Conservation (phyloP, 2,113 vertebrate genomes). For the Atherinomorus stipes region DNA sequence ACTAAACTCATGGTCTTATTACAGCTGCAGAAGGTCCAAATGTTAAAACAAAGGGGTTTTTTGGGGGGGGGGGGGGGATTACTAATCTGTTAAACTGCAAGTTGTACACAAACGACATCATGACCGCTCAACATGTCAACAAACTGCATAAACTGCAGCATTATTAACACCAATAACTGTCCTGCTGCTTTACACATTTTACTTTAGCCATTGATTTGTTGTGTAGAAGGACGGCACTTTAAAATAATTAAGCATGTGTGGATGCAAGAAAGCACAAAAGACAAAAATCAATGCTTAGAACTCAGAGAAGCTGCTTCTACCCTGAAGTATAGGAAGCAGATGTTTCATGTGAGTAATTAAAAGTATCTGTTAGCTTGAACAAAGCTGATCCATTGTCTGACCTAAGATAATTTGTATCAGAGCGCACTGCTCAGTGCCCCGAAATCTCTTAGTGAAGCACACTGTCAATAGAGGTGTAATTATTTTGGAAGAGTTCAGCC, state of each 20-base stretch:
- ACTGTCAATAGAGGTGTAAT: constrained; percentile 48
- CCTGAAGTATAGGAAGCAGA: constrained; percentile 16
- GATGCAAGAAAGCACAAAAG: constrained; percentile 17
- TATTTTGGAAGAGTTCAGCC: constrained; percentile 48
- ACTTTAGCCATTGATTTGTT: neutral
- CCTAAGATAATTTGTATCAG: constrained; percentile 29
- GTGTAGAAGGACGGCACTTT: neutral
- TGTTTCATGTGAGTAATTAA: constrained; percentile 41
- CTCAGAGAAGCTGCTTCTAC: neutral
- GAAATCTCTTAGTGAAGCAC: constrained; percentile 25
- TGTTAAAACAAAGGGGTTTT: neutral
- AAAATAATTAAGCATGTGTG: constrained; percentile 9
- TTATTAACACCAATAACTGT: neutral
- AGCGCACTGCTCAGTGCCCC: constrained; percentile 7
- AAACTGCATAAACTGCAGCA: neutral
- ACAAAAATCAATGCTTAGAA: constrained; percentile 20
- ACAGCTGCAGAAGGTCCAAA: neutral
- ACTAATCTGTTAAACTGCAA: neutral
- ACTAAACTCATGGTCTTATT: neutral
- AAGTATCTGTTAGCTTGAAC: constrained; percentile 30
- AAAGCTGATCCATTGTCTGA: constrained; percentile 37
- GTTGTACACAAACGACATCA: neutral
- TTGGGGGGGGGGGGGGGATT: too few species aligned
- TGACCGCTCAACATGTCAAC: neutral
- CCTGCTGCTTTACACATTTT: neutral